Evolutionary conservation across 2,113 vertebrate species (phyloP), one percentile per base, ranked within the genome.

Genomic region (Meleagris gallopavo): DNA sequence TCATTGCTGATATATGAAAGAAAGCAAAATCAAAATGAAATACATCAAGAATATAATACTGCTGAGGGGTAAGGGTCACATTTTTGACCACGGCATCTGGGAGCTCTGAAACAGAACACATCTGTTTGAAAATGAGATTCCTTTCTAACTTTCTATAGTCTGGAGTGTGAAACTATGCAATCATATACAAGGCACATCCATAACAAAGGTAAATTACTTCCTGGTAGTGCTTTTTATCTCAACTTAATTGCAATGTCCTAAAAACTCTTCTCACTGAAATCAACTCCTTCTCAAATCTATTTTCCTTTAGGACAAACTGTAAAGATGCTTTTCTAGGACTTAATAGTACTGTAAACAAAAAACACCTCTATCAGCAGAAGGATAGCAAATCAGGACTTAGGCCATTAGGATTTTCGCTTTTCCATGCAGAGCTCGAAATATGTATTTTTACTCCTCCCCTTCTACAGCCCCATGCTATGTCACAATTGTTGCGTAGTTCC

Each of bases 201-300:
- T 40, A 87, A 86, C 66, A 94, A 79, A 86, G 83, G 62, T 43
- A 93, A 84, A 75, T 69, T 76, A 76, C 54, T 84, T 84, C 86
- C 89, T 73, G 58, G 66, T 10, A 40, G 32, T 58, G 57, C 45
- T 84, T 90, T 96, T 92, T 58, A 79, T 94, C 71, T 84, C 57
- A 43, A 86, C 24, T 54, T 90, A 92, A 93, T 69, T 94, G 76
- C 40, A 67, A 16, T 8, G 25, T 79, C 81, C 89, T 74, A 36
- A 87, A 93, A 95, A 94, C 86, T 19, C 40, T 75, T 92, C 73
- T 57, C 77, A 66, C 43, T 82, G 41, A 73, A 84, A 86, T 75
- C 22, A 69, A 72, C 84, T 93, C 54, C 27, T 92, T 89, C 48
- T 81, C 72, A 67, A 78, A 75, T n/a, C 9, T 92, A 65, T 75